Conservation (phyloP, 1,140 invertebrate species). For the Solen grandis region DNA sequence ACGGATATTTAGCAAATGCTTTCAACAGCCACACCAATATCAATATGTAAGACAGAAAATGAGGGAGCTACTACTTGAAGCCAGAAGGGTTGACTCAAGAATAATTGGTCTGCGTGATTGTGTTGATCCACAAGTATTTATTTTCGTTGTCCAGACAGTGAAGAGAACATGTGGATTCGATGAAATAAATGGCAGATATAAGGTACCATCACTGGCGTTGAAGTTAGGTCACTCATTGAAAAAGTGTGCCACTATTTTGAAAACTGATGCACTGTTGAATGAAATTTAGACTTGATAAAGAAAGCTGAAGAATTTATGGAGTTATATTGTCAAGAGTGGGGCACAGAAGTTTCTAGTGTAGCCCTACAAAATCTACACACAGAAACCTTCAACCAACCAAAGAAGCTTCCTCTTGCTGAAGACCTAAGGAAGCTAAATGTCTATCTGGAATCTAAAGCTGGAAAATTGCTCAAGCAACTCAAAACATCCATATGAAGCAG, state of each 20-base stretch:
- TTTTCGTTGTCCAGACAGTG: not conserved
- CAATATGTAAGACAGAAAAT: slow-evolving; percentile 3
- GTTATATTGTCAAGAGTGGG: slow-evolving; percentile 34
- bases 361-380: slow-evolving; percentile 26
- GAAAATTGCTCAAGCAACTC: not conserved
- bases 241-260: slow-evolving; percentile 1
- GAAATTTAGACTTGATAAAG: not conserved
- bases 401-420: slow-evolving; percentile 29
- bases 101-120: not conserved
- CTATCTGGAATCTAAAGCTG: slow-evolving; percentile 13
- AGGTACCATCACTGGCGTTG: not conserved
- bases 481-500: not conserved
- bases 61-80: not conserved
- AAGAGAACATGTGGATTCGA: not conserved
- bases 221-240: not conserved
- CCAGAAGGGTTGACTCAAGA: not conserved
- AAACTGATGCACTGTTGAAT: not conserved
- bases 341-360: slow-evolving; percentile 10
- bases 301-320: not conserved
- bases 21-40: not conserved
- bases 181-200: slow-evolving; percentile 3
- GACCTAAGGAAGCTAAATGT: slow-evolving; percentile 24
- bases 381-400: slow-evolving; percentile 25
- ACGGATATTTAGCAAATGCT: not conserved
- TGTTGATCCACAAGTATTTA: not conserved